Conservation (phyloP, 2,888 invertebrate species). For the Eucera pruinosa region DNA sequence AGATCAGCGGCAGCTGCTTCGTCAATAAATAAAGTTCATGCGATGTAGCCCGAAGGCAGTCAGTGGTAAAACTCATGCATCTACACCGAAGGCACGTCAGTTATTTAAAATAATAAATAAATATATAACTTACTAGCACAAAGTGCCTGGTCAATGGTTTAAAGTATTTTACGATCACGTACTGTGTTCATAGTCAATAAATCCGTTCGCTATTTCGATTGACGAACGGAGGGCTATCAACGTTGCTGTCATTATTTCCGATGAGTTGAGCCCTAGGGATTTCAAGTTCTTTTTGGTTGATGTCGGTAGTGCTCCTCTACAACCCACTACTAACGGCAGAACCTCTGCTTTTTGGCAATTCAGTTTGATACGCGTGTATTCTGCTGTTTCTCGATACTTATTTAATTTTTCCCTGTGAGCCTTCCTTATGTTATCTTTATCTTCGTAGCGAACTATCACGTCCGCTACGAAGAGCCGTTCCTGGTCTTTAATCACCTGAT, state of each 20-base stretch:
- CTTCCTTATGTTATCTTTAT: background rate
- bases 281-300: background rate
- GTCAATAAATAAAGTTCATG: background rate
- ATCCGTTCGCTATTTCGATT: background rate
- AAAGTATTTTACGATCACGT: background rate
- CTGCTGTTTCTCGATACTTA: conserved; percentile 1
- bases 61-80: background rate
- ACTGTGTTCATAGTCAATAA: background rate
- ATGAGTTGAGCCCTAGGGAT: background rate
- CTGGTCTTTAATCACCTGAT: conserved; percentile 15
- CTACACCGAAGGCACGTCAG: too few species aligned
- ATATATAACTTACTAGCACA: too few species aligned
- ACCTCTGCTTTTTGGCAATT: background rate
- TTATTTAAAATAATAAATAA: too few species aligned
- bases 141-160: too few species aligned
- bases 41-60: too few species aligned
- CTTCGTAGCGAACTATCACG: background rate
- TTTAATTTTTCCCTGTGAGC: background rate
- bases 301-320: conserved; percentile 9
- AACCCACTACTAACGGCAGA: conserved; percentile 9
- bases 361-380: background rate
- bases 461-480: background rate
- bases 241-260: background rate
- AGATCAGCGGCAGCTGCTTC: too few species aligned
- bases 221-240: background rate